These are phyloP conservation scores for Triplophysa bombifrons DNA, from an alignment of 2,797 vertebrate genomes.

Conservation along the genomic window DNA sequence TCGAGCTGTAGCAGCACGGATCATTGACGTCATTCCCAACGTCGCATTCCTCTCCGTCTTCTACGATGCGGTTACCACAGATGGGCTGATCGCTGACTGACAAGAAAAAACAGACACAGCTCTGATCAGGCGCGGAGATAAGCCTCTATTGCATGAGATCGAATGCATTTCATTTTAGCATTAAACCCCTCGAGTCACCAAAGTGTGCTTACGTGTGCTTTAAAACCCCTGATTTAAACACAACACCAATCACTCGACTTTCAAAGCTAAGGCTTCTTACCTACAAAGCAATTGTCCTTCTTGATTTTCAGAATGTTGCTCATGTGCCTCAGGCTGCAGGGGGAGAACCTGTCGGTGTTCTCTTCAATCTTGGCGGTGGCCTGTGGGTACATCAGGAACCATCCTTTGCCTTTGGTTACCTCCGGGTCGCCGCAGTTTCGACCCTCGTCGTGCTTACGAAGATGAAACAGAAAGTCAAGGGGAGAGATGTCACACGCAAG, in stretches of 20 bases:
- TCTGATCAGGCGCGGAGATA: background rate
- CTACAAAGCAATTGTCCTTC: constrained; percentile 82
- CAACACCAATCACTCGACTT: background rate
- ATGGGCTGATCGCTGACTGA: constrained; percentile 83
- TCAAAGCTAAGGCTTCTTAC: constrained; percentile 65
- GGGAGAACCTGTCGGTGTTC: constrained; percentile 82
- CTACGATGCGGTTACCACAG: constrained; percentile 83
- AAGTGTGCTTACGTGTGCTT: no score
- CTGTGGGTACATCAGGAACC: constrained; percentile 83
- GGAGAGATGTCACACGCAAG: background rate
- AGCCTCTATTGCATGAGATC: background rate
- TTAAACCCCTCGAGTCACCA: background rate
- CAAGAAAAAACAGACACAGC: constrained; percentile 9
- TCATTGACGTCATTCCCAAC: constrained; percentile 73
- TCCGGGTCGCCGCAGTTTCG: constrained; percentile 72
- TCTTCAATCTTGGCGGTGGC: constrained; percentile 76
- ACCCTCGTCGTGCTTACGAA: constrained; percentile 79
- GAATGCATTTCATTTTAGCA: background rate
- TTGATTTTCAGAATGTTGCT: constrained; percentile 71
- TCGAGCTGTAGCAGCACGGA: constrained; percentile 78
- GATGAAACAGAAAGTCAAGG: constrained; percentile 32
- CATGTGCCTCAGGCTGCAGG: constrained; percentile 77
- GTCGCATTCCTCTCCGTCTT: constrained; percentile 83
- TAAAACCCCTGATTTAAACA: no score
- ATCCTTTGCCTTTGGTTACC: constrained; percentile 70